Evolutionary conservation across 2,797 vertebrate genomes (phyloP).

Genomic region (Cephalopachus bancanus): DNA sequence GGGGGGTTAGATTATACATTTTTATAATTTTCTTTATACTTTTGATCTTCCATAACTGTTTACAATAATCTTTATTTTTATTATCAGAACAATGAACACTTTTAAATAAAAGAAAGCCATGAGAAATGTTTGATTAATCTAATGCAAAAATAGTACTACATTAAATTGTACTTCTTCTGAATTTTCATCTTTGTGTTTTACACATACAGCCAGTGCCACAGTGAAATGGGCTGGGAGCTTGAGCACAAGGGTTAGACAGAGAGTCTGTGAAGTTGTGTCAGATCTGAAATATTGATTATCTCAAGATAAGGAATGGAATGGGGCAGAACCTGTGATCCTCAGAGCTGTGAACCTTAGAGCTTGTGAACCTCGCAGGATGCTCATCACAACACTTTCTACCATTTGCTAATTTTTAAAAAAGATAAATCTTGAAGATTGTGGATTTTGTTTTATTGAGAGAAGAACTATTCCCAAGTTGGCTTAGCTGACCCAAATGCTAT

Average conservation of each 20-base stretch:
- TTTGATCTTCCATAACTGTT: not conserved
- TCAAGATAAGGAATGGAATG: not conserved
- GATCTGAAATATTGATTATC: not conserved
- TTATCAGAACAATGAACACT: not conserved
- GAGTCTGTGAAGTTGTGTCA: not conserved
- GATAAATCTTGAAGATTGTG: not conserved
- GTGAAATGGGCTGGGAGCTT: not conserved
- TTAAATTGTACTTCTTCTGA: not conserved
- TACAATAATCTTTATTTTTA: conserved; percentile 16
- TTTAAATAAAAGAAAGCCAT: conserved; percentile 49
- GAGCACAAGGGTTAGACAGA: not conserved
- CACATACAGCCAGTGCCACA: not conserved
- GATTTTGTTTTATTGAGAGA: conserved; percentile 25
- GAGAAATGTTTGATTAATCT: not conserved
- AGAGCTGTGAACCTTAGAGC: not conserved
- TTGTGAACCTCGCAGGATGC: not conserved
- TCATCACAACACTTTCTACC: not conserved
- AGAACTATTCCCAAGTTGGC: not conserved
- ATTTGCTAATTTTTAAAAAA: not conserved
- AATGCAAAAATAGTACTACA: not conserved
- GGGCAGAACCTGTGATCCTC: not conserved
- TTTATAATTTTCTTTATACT: not conserved
- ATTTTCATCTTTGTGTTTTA: conserved; percentile 25
- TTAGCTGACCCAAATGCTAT: not conserved
- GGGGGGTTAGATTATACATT: not conserved